Conservation (phyloP, 2,797 vertebrate genomes). For the Lindbergichthys nudifrons region DNA sequence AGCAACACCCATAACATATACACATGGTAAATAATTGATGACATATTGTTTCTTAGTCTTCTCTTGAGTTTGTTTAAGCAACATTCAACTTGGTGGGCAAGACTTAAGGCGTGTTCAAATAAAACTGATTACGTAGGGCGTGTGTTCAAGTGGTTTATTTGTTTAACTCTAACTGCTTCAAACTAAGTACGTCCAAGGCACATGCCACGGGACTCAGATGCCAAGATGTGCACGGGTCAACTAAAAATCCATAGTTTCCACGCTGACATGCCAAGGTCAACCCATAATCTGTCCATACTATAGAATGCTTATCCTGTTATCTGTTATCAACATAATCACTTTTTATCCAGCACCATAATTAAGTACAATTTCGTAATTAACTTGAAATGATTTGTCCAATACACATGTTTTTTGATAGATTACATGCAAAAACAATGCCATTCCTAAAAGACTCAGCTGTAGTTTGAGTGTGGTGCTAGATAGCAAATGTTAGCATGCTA, state of each 20-base stretch:
- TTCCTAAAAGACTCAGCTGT: not conserved
- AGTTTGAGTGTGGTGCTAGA: not conserved
- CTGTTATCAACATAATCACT: not conserved
- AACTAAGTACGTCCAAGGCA: not conserved
- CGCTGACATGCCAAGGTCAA: not conserved
- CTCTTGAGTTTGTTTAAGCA: slow-evolving; percentile 40
- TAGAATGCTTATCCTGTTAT: not conserved
- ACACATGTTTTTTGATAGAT: not conserved
- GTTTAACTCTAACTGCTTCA: slow-evolving; percentile 25
- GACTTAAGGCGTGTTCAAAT: slow-evolving; percentile 52
- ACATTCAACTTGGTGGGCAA: slow-evolving; percentile 16
- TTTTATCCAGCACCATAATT: not conserved
- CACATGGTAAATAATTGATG: slow-evolving; percentile 30
- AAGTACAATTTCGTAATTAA: not conserved
- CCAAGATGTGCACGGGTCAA: not conserved
- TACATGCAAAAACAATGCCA: not conserved
- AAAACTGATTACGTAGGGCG: slow-evolving; percentile 29
- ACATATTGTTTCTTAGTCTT: slow-evolving; percentile 12
- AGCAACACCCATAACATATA: slow-evolving; percentile 20
- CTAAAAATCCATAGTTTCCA: not conserved
- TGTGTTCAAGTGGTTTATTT: slow-evolving; percentile 47
- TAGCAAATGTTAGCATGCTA: not conserved
- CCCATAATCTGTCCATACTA: not conserved
- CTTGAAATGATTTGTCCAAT: not conserved
- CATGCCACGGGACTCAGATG: slow-evolving; percentile 10